Evolutionary conservation across 2,888 invertebrate genomes (phyloP).

Genomic region (Adelphocoris suturalis): DNA sequence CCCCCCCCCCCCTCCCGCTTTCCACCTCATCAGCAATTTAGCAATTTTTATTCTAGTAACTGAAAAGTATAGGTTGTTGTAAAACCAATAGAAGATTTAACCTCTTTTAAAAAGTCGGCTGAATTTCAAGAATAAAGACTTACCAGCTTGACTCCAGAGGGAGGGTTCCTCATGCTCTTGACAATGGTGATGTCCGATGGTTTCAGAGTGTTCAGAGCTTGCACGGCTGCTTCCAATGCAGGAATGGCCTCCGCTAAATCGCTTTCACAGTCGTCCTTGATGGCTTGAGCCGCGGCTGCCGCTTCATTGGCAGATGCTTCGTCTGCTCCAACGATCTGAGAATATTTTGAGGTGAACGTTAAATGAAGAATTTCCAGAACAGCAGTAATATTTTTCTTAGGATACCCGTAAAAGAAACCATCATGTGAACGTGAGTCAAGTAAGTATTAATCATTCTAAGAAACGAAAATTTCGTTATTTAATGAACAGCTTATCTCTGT

Average conservation of each 20-base stretch:
- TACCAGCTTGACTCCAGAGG: slow-evolving; percentile 92
- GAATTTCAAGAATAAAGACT: slow-evolving; percentile 75
- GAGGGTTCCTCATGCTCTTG: slow-evolving; percentile 98
- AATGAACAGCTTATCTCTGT: too few species aligned
- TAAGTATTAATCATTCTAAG: too few species aligned
- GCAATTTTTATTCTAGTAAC: too few species aligned
- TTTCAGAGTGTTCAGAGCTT: slow-evolving; percentile 94
- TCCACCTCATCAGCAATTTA: too few species aligned
- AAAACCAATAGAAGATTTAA: too few species aligned
- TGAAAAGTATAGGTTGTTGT: too few species aligned
- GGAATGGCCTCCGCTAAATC: slow-evolving; percentile 98
- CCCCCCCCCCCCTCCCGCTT: too few species aligned
- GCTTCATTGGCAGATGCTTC: slow-evolving; percentile 97
- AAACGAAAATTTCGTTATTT: too few species aligned
- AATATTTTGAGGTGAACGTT: background rate
- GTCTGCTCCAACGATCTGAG: slow-evolving; percentile 83
- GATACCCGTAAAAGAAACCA: too few species aligned
- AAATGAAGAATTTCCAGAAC: background rate
- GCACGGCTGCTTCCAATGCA: slow-evolving; percentile 92
- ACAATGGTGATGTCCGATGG: slow-evolving; percentile 96
- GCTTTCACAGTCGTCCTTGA: slow-evolving; percentile 98
- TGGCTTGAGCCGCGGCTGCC: slow-evolving; percentile 96
- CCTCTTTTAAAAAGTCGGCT: too few species aligned
- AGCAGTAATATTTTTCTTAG: too few species aligned
- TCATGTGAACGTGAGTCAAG: too few species aligned